A percentile compares a stretch with the other conserved stretches of the same genome.
Conservation (phyloP, 2,113 vertebrate species). For the Rynchops niger region DNA sequence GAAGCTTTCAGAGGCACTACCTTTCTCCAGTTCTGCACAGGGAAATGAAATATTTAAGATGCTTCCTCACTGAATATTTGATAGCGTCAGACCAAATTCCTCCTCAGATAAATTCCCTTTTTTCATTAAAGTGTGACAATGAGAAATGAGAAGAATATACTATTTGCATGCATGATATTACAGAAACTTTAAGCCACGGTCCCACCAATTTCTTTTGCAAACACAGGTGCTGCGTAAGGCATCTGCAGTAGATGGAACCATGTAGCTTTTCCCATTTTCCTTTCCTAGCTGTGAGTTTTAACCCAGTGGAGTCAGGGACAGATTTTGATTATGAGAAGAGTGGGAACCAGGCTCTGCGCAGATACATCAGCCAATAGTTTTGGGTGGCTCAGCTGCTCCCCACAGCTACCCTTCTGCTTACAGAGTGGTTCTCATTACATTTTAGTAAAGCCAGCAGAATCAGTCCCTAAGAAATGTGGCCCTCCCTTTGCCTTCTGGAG, state of each 20-base stretch:
- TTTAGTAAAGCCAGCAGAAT: neutral
- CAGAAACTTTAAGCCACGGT: neutral
- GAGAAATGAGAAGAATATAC: neutral
- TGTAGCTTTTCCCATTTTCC: neutral
- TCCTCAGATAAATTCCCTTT: neutral
- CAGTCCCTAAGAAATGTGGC: neutral
- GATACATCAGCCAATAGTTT: neutral
- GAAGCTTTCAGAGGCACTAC: neutral
- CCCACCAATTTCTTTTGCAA: neutral
- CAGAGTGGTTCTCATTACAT: neutral
- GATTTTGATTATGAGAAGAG: neutral
- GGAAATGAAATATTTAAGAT: neutral
- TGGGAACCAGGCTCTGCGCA: neutral
- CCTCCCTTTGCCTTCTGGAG: neutral
- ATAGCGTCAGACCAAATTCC: neutral
- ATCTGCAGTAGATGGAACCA: neutral
- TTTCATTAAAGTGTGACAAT: neutral
- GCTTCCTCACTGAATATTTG: neutral
- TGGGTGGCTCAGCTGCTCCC: neutral
- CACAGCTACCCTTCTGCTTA: neutral
- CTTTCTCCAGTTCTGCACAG: neutral
- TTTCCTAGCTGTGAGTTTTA: neutral
- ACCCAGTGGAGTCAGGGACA: neutral
- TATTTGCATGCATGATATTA: neutral
- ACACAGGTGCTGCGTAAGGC: neutral